Percentiles rank a stretch among this genome's conserved stretches.
These are phyloP conservation scores for Ichneumoninae sp. DNA, from an alignment of 2,888 invertebrate genomes.

Conservation along the genomic window DNA sequence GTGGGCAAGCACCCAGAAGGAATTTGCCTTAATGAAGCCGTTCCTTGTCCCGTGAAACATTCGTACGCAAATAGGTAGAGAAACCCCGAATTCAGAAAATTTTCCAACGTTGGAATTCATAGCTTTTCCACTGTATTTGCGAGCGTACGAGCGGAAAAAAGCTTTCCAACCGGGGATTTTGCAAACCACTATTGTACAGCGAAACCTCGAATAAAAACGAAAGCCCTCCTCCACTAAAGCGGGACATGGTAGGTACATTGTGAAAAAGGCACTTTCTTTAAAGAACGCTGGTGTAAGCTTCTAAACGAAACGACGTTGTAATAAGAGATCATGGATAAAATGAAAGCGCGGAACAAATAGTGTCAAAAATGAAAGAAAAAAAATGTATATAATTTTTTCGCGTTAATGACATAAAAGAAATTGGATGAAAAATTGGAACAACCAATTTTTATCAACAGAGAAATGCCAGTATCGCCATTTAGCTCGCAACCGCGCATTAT, in stretches of 20 bases:
- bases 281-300: neutral
- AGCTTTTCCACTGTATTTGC: slow-evolving; percentile 29
- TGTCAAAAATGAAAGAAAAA: neutral
- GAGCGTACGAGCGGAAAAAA: slow-evolving; percentile 30
- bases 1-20: slow-evolving; percentile 46
- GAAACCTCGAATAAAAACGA: neutral
- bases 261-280: neutral
- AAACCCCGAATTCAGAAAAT: slow-evolving; percentile 54
- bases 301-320: neutral
- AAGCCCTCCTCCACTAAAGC: neutral
- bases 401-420: neutral
- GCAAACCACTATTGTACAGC: neutral
- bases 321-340: neutral
- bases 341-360: too few species aligned
- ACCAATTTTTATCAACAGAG: neutral
- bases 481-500: neutral
- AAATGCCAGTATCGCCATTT: neutral
- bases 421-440: neutral
- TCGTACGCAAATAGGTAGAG: slow-evolving; percentile 1
- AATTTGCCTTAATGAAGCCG: slow-evolving; percentile 57
- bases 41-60: slow-evolving; percentile 55
- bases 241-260: neutral
- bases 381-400: neutral
- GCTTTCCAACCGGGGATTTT: slow-evolving; percentile 1
- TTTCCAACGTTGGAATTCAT: slow-evolving; percentile 40